A percentile compares a stretch with the other conserved stretches of the same genome.
phyloP scores from a whole-genome alignment of 1,140 invertebrate genomes.

The Aplysia californica region DNA sequence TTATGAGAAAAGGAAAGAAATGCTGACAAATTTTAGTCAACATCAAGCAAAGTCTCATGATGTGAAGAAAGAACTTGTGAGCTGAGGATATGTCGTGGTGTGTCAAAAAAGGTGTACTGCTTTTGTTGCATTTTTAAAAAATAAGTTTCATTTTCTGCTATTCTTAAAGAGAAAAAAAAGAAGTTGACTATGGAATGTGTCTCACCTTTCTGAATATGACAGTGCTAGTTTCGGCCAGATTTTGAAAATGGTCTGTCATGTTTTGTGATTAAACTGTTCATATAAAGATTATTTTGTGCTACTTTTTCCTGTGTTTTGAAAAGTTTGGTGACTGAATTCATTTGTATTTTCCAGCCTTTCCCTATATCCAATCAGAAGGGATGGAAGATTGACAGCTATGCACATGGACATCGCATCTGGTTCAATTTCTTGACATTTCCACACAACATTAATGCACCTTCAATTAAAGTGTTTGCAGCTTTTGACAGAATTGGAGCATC shows the following conservation, averaged over 20 bases:
- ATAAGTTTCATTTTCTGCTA: too few relatives aligned
- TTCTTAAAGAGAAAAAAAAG: too few relatives aligned
- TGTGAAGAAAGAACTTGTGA: too few relatives aligned
- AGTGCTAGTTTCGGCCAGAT: too few relatives aligned
- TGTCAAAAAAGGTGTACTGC: too few relatives aligned
- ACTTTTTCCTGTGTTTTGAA: constrained; percentile 4
- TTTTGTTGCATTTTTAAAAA: too few relatives aligned
- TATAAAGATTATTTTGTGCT: background rate
- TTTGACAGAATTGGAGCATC: constrained; percentile 47
- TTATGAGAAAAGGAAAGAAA: too few relatives aligned
- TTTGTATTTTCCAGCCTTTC: constrained; percentile 45
- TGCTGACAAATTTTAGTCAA: too few relatives aligned
- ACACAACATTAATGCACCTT: constrained; percentile 32
- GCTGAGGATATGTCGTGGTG: too few relatives aligned
- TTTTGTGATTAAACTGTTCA: background rate
- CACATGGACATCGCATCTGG: constrained; percentile 50
- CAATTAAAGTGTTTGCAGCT: constrained; percentile 44
- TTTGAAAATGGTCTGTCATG: background rate
- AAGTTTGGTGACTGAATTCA: background rate
- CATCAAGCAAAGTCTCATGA: too few relatives aligned
- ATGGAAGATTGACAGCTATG: constrained; percentile 51
- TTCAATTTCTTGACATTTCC: constrained; percentile 45
- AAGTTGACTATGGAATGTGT: too few relatives aligned
- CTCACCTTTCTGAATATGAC: too few relatives aligned
- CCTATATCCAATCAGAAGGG: constrained; percentile 51